Base-by-base conservation (phyloP, 2,888 invertebrate genomes). In the Gastracanthus pulcherrimus region DNA sequence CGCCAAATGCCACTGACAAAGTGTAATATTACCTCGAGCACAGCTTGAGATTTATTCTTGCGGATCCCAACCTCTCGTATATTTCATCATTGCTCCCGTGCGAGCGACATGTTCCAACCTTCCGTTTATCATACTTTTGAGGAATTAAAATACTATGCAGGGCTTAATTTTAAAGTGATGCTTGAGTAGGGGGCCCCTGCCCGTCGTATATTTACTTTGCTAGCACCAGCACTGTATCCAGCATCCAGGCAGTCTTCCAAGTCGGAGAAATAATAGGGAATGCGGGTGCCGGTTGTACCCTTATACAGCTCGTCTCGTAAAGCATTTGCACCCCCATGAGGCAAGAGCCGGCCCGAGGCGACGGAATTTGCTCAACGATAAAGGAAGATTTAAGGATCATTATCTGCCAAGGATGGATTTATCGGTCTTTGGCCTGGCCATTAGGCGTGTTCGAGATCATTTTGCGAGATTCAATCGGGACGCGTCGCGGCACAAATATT, bases 331-430 rank as follows among this genome's bases (percentile, higher is more conserved):
- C 81, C 84, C 84, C 84, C 80, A 62, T 66, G 60, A 55, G 51
- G 13, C 3, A 48, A 19, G 16, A 9, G 2, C 3, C 5, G 51
- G 11, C 51, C n/a, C 26, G 34, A 13, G 70, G 45, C 60, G 60
- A 60, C 77, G 84, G 85, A 86, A 87, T 88, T 87, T 87, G 86
- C 86, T 86, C 82, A 84, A 84, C 86, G 88, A 88, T 88, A 88
- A 88, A 84, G 84, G 79, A 85, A 86, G 85, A 86, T 86, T 86
- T 85, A 84, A 83, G 85, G 84, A 84, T 84, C 85, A 83, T 88
- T 88, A 88, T 88, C 87, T 86, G 82, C 80, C 84, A 67, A 78
- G 85, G 81, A 85, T 82, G 84, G 86, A 86, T 87, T 87, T 88
- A 88, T 87, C 85, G 84, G 71, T 75, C n/a, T n/a, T n/a, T n/a